phyloP scores from a whole-genome alignment of 2,888 invertebrate species.

The Oegoconia quadripuncta region DNA sequence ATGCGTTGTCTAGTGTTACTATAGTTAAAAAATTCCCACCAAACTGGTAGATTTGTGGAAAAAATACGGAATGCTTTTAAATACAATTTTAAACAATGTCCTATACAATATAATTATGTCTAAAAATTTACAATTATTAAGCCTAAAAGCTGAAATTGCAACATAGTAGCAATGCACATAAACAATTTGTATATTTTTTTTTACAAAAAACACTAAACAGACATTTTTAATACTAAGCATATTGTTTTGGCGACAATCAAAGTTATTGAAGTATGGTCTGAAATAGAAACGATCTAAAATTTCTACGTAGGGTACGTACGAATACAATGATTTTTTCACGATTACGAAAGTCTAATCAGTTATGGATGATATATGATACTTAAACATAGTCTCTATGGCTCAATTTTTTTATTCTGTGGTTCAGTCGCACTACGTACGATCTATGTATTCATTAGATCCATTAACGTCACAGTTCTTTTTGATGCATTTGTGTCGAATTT shows the following conservation, averaged over 20 bases:
- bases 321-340: too few species aligned
- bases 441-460: too few species aligned
- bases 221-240: too few species aligned
- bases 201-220: slow-evolving; percentile 1
- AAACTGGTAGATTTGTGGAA: slow-evolving; percentile 34
- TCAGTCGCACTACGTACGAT: too few species aligned
- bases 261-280: too few species aligned
- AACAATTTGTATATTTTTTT: slow-evolving; percentile 4
- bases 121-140: slow-evolving; percentile 41
- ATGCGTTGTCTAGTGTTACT: slow-evolving; percentile 51
- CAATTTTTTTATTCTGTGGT: too few species aligned
- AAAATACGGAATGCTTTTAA: slow-evolving; percentile 43
- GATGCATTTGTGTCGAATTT: too few species aligned
- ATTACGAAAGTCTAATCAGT: too few species aligned
- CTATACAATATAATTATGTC: slow-evolving; percentile 27
- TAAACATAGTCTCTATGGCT: too few species aligned
- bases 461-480: too few species aligned
- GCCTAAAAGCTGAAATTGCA: slow-evolving; percentile 34
- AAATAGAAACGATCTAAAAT: background rate
- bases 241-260: too few species aligned
- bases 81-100: slow-evolving; percentile 25
- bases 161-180: slow-evolving; percentile 43
- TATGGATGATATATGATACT: background rate
- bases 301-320: too few species aligned
- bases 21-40: slow-evolving; percentile 27